Base-by-base conservation (phyloP, 2,888 invertebrate genomes). In the Zaprionus obscuricornis region DNA sequence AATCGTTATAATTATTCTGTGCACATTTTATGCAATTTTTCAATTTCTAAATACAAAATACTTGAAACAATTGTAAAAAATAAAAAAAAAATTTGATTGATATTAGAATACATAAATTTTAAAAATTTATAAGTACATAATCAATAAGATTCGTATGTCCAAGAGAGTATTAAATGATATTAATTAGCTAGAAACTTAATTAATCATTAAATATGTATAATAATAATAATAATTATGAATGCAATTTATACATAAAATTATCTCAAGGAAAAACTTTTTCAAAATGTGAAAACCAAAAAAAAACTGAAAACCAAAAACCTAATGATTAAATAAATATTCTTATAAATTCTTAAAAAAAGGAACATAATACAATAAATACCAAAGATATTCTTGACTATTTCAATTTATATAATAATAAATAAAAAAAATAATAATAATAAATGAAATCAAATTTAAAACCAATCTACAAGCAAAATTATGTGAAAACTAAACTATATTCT, bases 171-270 rank as follows among this genome's bases (percentile, higher is more conserved):
- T 55, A 66, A 49, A n/a, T 14, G 11, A 62, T 50, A 57, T 57
- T 51, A 39, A 5, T 51, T 82, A 86, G 88, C 76, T 86, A 86
- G 88, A 70, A 51, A 72, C 62, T 65, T 85, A 79, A 58, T 27
- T 67, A 70, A 72, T 65, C 59, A 71, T 70, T 65, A 36, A 51
- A 68, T 33, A 43, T 37, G n/a, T n/a, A n/a, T n/a, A n/a, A n/a
- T n/a, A 26, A 42, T 34, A 40, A 10, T 42, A 47, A 18, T 47
- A 58, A 39, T 45, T 40, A 45, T 54, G 24, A 69, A 40, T n/a
- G n/a, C n/a, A n/a, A n/a, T n/a, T n/a, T n/a, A n/a, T n/a, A n/a
- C n/a, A n/a, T n/a, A n/a, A 40, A 74, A 51, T 58, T 42, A 73
- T 40, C 65, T 69, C 70, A 63, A 64, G 64, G 56, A 60, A 58